A percentile compares a stretch with the other conserved stretches of the same genome.
These are phyloP conservation scores for Paramormyrops hopkinsi DNA, from an alignment of 2,797 vertebrate genomes.

Conservation along the genomic window DNA sequence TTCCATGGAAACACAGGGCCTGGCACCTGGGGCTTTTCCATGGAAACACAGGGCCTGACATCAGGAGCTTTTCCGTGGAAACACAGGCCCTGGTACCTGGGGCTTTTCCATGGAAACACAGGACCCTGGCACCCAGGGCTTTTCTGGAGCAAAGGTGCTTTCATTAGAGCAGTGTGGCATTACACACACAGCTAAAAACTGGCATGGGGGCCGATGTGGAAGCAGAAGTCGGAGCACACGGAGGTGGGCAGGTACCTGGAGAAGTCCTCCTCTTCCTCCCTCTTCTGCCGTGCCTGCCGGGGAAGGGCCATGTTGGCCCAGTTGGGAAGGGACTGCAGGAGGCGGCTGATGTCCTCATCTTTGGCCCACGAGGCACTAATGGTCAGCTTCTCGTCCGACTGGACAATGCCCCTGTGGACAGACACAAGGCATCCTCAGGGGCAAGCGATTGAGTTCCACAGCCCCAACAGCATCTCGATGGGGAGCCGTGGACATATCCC, in stretches of 20 bases:
- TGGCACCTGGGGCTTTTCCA: too few species aligned
- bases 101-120: neutral
- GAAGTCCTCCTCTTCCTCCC: constrained; percentile 95
- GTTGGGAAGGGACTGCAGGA: constrained; percentile 91
- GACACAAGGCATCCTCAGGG: neutral
- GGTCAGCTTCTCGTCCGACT: constrained; percentile 90
- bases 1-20: neutral
- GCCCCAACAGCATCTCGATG: neutral
- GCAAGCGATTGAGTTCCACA: neutral
- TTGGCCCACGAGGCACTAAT: constrained; percentile 97
- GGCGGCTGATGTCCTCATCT: constrained; percentile 92
- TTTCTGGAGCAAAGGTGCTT: neutral
- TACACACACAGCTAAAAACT: neutral
- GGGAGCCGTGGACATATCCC: neutral
- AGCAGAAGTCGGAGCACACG: neutral
- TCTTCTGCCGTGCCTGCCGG: constrained; percentile 83
- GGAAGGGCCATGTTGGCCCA: constrained; percentile 93
- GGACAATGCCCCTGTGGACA: constrained; percentile 71
- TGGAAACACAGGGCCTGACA: too few species aligned
- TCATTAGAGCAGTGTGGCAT: neutral
- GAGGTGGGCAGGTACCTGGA: constrained; percentile 65
- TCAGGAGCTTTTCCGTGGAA: too few species aligned
- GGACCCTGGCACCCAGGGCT: neutral
- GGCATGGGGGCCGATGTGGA: neutral
- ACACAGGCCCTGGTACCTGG: too few species aligned